phyloP scores from a whole-genome alignment of 1,140 invertebrate genomes.

The Triops longicaudatus region DNA sequence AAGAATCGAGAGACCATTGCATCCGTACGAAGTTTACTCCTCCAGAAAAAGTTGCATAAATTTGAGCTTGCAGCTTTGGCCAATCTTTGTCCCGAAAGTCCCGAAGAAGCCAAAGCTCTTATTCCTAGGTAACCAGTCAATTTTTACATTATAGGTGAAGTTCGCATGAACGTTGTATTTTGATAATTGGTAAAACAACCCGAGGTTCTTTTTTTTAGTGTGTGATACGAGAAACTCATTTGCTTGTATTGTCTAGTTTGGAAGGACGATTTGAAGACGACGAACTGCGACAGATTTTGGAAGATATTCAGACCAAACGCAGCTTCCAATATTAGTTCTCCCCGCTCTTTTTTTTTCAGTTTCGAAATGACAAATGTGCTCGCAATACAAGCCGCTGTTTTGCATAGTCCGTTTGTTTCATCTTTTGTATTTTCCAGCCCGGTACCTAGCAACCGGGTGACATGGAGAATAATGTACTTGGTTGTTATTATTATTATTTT shows the following conservation, averaged over 20 bases:
- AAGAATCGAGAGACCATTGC: constrained; percentile 97
- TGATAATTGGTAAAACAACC: no score
- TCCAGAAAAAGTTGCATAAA: constrained; percentile 94
- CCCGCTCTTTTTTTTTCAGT: constrained; percentile 12
- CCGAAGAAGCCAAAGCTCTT: constrained; percentile 93
- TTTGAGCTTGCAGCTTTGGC: constrained; percentile 96
- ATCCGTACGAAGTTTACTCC: constrained; percentile 75
- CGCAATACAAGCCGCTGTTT: background rate
- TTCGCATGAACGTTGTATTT: background rate
- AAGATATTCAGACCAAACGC: constrained; percentile 95
- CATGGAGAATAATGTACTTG: background rate
- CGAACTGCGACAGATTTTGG: constrained; percentile 83
- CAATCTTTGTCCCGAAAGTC: constrained; percentile 94
- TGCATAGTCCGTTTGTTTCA: background rate
- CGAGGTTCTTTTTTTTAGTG: background rate
- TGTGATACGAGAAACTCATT: constrained; percentile 17
- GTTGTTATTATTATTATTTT: background rate
- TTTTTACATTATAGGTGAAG: background rate
- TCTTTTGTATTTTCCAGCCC: background rate
- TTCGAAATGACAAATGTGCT: constrained; percentile 16
- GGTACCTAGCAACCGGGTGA: background rate
- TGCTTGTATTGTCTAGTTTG: constrained; percentile 46
- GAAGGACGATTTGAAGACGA: constrained; percentile 95
- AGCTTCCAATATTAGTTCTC: constrained; percentile 83
- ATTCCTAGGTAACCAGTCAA: constrained; percentile 63